Base-by-base conservation (phyloP, 2,113 vertebrate species). In the Vombatus ursinus region DNA sequence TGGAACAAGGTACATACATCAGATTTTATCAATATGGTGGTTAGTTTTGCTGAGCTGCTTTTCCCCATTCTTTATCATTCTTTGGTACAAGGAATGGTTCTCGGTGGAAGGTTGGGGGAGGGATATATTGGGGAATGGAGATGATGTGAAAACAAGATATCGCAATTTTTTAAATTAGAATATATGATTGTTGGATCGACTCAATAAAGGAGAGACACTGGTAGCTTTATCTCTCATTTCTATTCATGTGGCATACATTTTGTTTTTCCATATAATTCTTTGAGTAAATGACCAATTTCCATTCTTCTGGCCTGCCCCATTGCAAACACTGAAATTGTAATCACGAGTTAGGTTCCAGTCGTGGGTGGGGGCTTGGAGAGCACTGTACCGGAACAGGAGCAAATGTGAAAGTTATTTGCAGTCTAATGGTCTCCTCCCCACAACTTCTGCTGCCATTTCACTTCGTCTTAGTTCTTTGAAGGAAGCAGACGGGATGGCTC, bases 401-500 rank as follows among this genome's bases (percentile, higher is more conserved):
- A 68, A 3, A 51, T 93, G 50, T 51, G 48, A 96, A 93, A 68
- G 44, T 90, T 91, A 94, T 91, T 96, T 93, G 93, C 51, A 95
- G 52, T 11, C 48, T 90, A 23, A 12, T 50, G 16, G 49, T 96
- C 54, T 95, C 90, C 92, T 95, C 95, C 89, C 61, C 8, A 93
- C 96, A 95, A 94, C 94, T 96, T 92, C 0, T 2, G 91, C 90
- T 96, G 95, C 93, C 52, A 91, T 94, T 90, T 61, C 91, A 57
- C 93, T 61, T 95, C 89, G 51, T 94, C 95, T 0, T 28, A 89
- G 12, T 1, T 11, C 91, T 1, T 25, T 25, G 54, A 96, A 94
- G 48, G 94, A 94, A 94, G 91, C 31, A 24, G 95, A 94, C 91
- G 77, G 77, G 47, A 96, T 10, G 54, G 89, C 91, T 95, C 92